Base-by-base conservation (phyloP, 1,140 invertebrate genomes). In the Nephila pilipes region DNA sequence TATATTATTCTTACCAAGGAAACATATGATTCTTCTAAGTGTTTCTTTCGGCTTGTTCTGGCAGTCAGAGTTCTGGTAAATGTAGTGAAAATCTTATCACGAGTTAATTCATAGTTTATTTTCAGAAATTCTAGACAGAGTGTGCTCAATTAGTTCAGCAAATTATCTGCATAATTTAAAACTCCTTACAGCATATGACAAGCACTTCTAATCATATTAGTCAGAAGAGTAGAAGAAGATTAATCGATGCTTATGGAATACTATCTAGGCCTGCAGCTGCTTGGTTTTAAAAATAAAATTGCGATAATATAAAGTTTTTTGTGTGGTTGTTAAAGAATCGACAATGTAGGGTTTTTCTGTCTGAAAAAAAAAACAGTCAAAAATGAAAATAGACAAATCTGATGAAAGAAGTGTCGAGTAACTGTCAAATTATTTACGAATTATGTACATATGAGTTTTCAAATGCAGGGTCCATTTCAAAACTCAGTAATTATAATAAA, bases 131-230 rank as follows among this genome's bases (percentile, higher is more conserved):
- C 14, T 32, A 6, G 25, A 75, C 14, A 10, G 46, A 16, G 29
- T 32, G 25, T 14, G 29, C 29, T 2, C 32, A 75, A 18, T 36
- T 16, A 75, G 69, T 32, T 36, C 3, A 6, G 3, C 14, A 3
- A 36, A 29, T 36, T 75, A 75, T 75, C 29, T 36, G 69, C 29
- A 36, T 75, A 75, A 65, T 75, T 75, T 75, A 75, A 32, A 75
- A 36, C 25, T 36, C 18, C 29, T 75, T 75, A 75, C 32, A 75
- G 29, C 25, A 75, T 75, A 36, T 32, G 32, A 75, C 32, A 75
- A 75, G 69, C 25, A 14, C 29, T 75, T 32, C 69, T 36, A 75
- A 75, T 75, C 29, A 20, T 75, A 75, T 75, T 75, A 75, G 32
- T 20, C 69, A 75, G 29, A 29, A 36, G 29, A 16, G 18, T 29